Base-by-base conservation (phyloP, 2,113 vertebrate species). In the Axis porcinus region DNA sequence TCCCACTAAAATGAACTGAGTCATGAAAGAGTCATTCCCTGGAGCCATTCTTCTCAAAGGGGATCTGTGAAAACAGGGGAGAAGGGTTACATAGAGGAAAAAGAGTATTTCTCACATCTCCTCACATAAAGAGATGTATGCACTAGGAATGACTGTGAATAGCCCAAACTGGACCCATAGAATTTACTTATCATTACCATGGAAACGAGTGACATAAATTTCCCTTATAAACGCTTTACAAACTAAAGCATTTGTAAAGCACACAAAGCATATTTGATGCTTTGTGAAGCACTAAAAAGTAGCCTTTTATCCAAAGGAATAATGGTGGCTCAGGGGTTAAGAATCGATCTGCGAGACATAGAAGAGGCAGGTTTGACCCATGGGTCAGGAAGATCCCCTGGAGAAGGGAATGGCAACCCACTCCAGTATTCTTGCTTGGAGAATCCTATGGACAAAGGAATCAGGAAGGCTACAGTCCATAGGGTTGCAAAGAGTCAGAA, bases 201-300 rank as follows among this genome's bases (percentile, higher is more conserved):
- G 60, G 57, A 16, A 45, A 19, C 8, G 11, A 70, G 50, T 54
- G 47, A 43, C 74, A 45, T 10, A 16, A 47, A 81, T 79, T 23
- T 11, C 57, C 40, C 19, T 14, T 54, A 7, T 12, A 19, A 28
- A 52, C 0, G 1, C 23, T 43, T 33, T 94, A 23, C 28, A 67
- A 33, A 36, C 30, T 28, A 25, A 50, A 28, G 3, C 25, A 7
- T 64, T 64, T 64, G 30, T 62, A 62, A 62, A 27, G 50, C 17
- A 21, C n/a, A 67, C 33, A 67, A 62, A 30, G 60, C 12, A 50
- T 62, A 14, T 62, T 7, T 62, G 28, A 7, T 7, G 28, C 28
- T 62, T 62, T 14, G 0, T n/a, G 45, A 2, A 27, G 17, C 6
- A 50, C 2, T 4, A n/a, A 1, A 47, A 19, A 3, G 16, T 54